Percentiles rank a stretch among this genome's conserved stretches.
Evolutionary conservation across 2,888 invertebrate species (phyloP).

Genomic region (Thumatha senex): DNA sequence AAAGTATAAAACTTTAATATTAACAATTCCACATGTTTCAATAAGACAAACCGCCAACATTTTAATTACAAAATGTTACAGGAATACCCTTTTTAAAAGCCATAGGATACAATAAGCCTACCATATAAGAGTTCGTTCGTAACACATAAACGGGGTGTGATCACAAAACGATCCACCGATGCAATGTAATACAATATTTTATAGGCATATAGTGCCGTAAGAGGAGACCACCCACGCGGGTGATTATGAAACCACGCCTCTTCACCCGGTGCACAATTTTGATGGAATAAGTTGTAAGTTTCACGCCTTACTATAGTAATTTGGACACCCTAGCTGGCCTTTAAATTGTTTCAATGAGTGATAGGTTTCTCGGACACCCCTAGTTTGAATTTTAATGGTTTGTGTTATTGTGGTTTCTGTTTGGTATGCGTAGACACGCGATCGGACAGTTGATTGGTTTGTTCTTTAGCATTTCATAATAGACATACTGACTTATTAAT

Average conservation of each 20-base stretch:
- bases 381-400: slow-evolving; percentile 5
- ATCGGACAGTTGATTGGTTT: not conserved
- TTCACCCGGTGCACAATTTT: slow-evolving; percentile 66
- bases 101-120: slow-evolving; percentile 30
- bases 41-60: not conserved
- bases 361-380: slow-evolving; percentile 5
- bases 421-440: not conserved
- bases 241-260: slow-evolving; percentile 66
- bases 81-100: slow-evolving; percentile 13
- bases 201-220: slow-evolving; percentile 54
- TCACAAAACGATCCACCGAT: slow-evolving; percentile 48
- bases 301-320: slow-evolving; percentile 47
- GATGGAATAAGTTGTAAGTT: slow-evolving; percentile 47
- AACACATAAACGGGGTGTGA: slow-evolving; percentile 68
- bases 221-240: slow-evolving; percentile 68
- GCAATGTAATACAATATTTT: slow-evolving; percentile 64
- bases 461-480: not conserved
- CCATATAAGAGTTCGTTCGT: slow-evolving; percentile 49
- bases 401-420: not conserved
- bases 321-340: slow-evolving; percentile 46
- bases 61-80: slow-evolving; percentile 5
- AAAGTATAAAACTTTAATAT: not conserved
- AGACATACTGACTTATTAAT: not conserved
- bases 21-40: not conserved
- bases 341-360: slow-evolving; percentile 4